These are phyloP conservation scores for Heterohyrax brucei DNA, from an alignment of 2,797 vertebrate genomes.

Conservation along the genomic window DNA sequence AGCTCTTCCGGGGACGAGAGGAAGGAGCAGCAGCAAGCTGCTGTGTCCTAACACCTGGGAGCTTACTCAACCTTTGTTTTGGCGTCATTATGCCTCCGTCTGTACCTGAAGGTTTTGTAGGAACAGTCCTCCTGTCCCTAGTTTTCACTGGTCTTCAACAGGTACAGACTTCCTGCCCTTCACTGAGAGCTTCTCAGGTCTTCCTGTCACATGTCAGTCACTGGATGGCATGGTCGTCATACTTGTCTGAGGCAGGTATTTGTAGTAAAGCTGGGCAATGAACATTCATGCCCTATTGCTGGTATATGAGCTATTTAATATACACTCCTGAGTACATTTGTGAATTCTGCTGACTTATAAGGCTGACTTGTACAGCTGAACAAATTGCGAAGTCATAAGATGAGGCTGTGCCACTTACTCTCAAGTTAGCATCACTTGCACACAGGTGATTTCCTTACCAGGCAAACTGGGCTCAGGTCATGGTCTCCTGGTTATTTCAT, in stretches of 20 bases:
- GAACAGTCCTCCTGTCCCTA: not conserved
- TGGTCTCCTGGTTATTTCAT: not conserved
- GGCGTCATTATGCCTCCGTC: not conserved
- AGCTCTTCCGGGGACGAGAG: not conserved
- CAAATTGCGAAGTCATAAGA: not conserved
- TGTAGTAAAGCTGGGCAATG: not conserved
- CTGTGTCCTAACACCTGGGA: not conserved
- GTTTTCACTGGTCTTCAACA: not conserved
- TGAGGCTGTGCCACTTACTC: not conserved
- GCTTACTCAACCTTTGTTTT: slow-evolving; percentile 25
- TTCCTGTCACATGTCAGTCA: not conserved
- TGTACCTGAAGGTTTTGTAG: not conserved
- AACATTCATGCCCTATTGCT: not conserved
- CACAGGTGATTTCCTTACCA: not conserved
- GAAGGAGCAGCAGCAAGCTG: not conserved
- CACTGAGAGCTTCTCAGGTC: not conserved
- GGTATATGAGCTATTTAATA: not conserved
- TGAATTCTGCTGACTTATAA: not conserved
- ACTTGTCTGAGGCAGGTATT: not conserved
- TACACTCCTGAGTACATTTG: not conserved
- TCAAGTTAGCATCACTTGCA: not conserved
- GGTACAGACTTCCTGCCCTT: rapidly evolving
- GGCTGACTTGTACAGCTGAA: not conserved
- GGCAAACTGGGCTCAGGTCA: not conserved
- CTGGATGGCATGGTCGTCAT: not conserved